phyloP scores from a whole-genome alignment of 2,113 vertebrate species.

The Athene cunicularia region DNA sequence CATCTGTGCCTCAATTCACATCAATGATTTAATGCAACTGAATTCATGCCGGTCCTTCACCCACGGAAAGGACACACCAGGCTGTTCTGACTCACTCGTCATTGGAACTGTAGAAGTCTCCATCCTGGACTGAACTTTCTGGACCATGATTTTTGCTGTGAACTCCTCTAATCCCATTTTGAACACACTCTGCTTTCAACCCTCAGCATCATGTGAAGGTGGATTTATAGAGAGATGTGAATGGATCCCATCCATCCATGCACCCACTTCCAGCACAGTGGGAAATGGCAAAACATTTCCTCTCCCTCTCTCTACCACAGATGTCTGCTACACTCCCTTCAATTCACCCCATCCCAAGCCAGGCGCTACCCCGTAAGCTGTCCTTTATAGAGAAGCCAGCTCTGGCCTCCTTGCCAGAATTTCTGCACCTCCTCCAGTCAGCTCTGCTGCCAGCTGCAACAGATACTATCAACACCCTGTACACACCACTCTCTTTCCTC shows the following conservation, averaged over 20 bases:
- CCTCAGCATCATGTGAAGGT: neutral
- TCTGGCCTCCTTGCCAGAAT: neutral
- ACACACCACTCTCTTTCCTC: neutral
- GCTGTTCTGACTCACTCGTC: neutral
- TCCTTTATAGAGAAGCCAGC: neutral
- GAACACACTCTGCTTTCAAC: neutral
- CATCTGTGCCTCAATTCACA: neutral
- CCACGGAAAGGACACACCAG: neutral
- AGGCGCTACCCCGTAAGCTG: neutral
- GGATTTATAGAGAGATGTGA: neutral
- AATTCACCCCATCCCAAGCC: neutral
- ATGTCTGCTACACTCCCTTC: neutral
- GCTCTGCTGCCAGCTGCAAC: neutral
- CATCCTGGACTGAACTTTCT: neutral
- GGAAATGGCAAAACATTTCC: neutral
- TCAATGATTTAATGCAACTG: neutral
- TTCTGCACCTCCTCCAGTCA: neutral
- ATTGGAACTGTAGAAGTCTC: neutral
- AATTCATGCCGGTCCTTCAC: fast-evolving
- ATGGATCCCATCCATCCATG: neutral
- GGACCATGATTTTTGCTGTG: neutral
- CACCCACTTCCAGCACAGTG: neutral
- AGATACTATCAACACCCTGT: neutral
- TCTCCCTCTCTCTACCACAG: neutral
- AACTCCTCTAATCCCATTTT: neutral